Conservation (phyloP, 1,140 invertebrate species). For the Ridgeia piscesae region DNA sequence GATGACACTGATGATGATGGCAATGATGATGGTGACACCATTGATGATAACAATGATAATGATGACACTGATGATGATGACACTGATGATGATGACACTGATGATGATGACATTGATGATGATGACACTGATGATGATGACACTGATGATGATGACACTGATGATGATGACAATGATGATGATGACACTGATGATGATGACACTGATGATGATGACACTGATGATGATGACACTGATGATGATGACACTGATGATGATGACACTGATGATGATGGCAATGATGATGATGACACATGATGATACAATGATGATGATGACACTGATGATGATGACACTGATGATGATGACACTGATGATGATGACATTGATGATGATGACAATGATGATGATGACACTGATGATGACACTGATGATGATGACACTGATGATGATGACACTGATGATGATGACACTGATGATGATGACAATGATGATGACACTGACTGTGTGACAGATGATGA, state of each 20-base stretch:
- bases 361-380: not conserved
- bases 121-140: too few relatives aligned
- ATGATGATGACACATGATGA: not conserved
- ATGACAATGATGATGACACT: too few relatives aligned
- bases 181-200: not conserved
- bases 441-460: too few relatives aligned
- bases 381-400: not conserved
- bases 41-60: too few relatives aligned
- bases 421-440: too few relatives aligned
- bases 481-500: too few relatives aligned
- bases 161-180: not conserved
- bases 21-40: too few relatives aligned
- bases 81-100: not conserved
- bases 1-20: too few relatives aligned
- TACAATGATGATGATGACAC: not conserved
- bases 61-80: too few relatives aligned
- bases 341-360: not conserved
- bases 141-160: slow-evolving; percentile 9
- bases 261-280: too few relatives aligned
- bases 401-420: not conserved
- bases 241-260: too few relatives aligned
- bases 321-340: not conserved
- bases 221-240: too few relatives aligned
- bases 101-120: not conserved
- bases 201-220: not conserved